Base-by-base conservation (phyloP, 2,797 vertebrate species). In the Craterocephalus amniculus region DNA sequence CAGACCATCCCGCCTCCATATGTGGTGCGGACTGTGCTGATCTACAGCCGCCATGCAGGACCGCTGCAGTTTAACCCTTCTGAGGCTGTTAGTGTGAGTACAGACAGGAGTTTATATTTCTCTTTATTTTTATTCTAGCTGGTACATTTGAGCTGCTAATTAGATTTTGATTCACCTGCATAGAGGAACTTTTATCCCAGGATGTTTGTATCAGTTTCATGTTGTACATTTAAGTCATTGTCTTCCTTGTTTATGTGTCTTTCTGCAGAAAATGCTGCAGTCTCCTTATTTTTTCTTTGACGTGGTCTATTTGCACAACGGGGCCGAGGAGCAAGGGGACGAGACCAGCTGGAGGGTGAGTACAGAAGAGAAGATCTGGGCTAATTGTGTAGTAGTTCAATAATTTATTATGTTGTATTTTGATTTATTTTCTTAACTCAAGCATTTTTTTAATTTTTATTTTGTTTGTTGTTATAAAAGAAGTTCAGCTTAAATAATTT, bases 281-380 rank as follows among this genome's bases (percentile, higher is more conserved):
- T 99, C 96, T 35, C 97, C 97, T 0, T 99, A 99, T 83, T 99
- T 97, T 80, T 99, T 98, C 91, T 97, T 99, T 0, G 97, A 99
- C 2, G 91, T 98, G 2, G 94, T 99, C 20, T 97, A 96, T 65
- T 95, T 99, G 75, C 97, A 99, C 91, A 98, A 97, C 0, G 97
- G 96, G 0, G 8, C 69, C 0, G 97, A 98, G 0, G 97, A 98
- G 49, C 96, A 95, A 77, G 95, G 94, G 0, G 96, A 97, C 0
- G 96, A 97, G 65, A 87, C 83, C 7, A 94, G 93, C 90, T 98
- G 96, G 96, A 97, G 96, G 95, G 97, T 98, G 74, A 91, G 92
- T 73, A 31, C 40, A 54, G 6, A 58, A 18, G 12, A 13, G 56
- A 11, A 38, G 57, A 16, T 7, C 8, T 1, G 13, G 36, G 13